Percentiles rank a stretch among this genome's conserved stretches.
phyloP scores from a whole-genome alignment of 35 echinoderm and acorn worm species.

The Amphiura filiformis region DNA sequence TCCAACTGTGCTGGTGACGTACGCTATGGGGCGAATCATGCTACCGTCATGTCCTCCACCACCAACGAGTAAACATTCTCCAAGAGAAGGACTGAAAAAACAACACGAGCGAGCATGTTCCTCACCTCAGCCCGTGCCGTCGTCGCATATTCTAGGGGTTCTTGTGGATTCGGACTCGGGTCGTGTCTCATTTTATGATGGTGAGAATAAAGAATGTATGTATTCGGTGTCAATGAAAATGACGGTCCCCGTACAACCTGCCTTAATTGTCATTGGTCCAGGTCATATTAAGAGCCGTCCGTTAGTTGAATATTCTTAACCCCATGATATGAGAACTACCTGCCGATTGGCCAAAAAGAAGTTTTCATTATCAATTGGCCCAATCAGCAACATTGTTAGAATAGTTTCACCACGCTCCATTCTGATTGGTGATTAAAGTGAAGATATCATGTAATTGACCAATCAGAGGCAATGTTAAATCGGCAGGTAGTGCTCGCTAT shows the following conservation, averaged over 20 bases:
- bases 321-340: no score
- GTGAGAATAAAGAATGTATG: conserved; percentile 35
- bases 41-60: conserved; percentile 14
- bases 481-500: no score
- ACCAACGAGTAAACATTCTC: conserved; percentile 4
- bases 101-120: not conserved
- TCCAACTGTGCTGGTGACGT: conserved; percentile 46
- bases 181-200: conserved; percentile 43
- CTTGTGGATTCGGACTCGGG: conserved; percentile 33
- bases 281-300: conserved; percentile 25
- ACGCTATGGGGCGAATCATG: conserved; percentile 32
- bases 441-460: no score
- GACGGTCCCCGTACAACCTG: conserved; percentile 32
- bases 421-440: no score
- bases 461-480: no score
- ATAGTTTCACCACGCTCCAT: no score
- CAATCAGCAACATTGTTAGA: no score
- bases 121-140: not conserved
- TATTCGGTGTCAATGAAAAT: conserved; percentile 21
- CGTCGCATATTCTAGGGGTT: conserved; percentile 27
- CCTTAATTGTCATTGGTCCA: conserved; percentile 32
- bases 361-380: no score
- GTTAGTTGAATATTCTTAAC: not conserved
- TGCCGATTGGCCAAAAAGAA: no score
- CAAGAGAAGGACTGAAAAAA: not conserved